Percentiles rank a stretch among this genome's conserved stretches.
Evolutionary conservation across 2,797 vertebrate species (phyloP).

Genomic region (Gymnoscopelus microlampas): DNA sequence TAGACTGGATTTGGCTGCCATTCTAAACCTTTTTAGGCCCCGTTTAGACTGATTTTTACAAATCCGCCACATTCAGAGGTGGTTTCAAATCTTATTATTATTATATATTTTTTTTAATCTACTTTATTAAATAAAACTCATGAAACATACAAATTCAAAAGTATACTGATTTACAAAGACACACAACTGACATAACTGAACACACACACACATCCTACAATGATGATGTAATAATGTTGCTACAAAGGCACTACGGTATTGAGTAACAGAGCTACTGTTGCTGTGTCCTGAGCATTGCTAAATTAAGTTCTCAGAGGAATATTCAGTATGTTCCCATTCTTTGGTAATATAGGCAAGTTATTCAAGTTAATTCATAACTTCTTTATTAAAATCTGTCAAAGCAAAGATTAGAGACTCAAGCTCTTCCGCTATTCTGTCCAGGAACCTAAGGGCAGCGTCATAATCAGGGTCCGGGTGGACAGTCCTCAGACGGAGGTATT

Average conservation of each 20-base stretch:
- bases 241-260: conserved; percentile 38
- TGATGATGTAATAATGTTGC: conserved; percentile 22
- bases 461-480: conserved; percentile 95
- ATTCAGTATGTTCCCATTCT: conserved; percentile 55
- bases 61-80: no score
- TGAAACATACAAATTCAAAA: conserved; percentile 36
- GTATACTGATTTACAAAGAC: conserved; percentile 37
- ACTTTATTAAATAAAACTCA: conserved; percentile 53
- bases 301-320: conserved; percentile 45
- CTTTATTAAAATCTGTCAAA: conserved; percentile 29
- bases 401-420: conserved; percentile 69
- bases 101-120: conserved; percentile 33
- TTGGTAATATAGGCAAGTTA: conserved; percentile 68
- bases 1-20: no score
- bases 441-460: conserved; percentile 86
- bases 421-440: conserved; percentile 85
- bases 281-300: conserved; percentile 69
- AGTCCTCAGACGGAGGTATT: conserved; percentile 90
- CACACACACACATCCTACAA: conserved; percentile 20
- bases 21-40: no score
- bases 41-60: no score
- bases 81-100: no score
- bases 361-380: conserved; percentile 55
- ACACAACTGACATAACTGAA: no score
- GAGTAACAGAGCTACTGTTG: conserved; percentile 38